Base-by-base conservation (phyloP, 2,888 invertebrate species). In the Cloeon dipterum region DNA sequence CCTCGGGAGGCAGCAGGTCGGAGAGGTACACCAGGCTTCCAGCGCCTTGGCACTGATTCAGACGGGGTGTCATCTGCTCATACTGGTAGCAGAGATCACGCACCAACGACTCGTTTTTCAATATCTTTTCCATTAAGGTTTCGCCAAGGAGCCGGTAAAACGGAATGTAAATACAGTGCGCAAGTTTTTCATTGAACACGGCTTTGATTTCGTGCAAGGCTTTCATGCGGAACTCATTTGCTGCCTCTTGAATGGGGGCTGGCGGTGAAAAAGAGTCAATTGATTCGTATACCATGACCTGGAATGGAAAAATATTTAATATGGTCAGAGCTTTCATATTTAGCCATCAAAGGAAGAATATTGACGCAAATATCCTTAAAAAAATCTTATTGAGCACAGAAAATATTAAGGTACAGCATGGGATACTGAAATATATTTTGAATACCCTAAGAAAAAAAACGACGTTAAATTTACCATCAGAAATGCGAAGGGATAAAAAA, bases 161-260 rank as follows among this genome's bases (percentile, higher is more conserved):
- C 1, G 74, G 66, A 16, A 72, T 58, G 54, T 88, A 93, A 1
- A 85, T 70, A 37, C 70, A 67, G 50, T 85, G 74, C 1, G 93
- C 93, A 41, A 94, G 60, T 51, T 81, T 76, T 3, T 77, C 68
- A 14, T 78, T 78, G 53, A 93, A 89, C 1, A 86, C 85, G 49
- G 71, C 61, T 26, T 69, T 64, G 20, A 93, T 58, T 56, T 93
- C 89, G 46, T 81, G 74, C 47, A 75, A 62, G 2, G 75, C 79
- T 66, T 71, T 48, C 17, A 47, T 46, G 38, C 35, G 21, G 20
- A 32, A 17, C 8, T 25, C 19, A 7, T 32, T 18, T 4, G 23
- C 7, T 13, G 44, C 41, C 17, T 48, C 48, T 20, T 47, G 36
- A 46, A 17, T 19, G 50, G 42, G 42, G n/a, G 42, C 39, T 21